Evolutionary conservation across 1,140 invertebrate species (phyloP).

Genomic region (Atta cephalotes): DNA sequence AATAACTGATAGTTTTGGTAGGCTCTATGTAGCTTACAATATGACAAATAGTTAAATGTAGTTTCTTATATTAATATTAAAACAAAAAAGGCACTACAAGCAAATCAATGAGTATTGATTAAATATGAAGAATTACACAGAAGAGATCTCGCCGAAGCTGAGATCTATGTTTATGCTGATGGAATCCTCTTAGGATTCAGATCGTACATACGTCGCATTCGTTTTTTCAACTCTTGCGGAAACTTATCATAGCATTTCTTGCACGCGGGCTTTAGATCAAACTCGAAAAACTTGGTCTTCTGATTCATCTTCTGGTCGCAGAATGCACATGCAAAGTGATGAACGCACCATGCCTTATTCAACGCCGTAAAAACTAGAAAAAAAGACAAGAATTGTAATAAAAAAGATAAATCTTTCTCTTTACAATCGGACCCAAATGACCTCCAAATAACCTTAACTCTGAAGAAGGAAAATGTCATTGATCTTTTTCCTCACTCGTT

Average conservation of each 20-base stretch:
- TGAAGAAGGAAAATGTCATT: no score
- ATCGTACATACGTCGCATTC: slow-evolving; percentile 93
- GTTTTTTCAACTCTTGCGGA: slow-evolving; percentile 96
- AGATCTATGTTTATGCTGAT: neutral
- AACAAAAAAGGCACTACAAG: slow-evolving; percentile 3
- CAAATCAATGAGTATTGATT: neutral
- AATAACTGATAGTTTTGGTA: neutral
- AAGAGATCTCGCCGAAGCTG: neutral
- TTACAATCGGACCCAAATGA: no score
- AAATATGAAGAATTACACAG: neutral
- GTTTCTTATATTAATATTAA: slow-evolving; percentile 15
- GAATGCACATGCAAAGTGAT: slow-evolving; percentile 99
- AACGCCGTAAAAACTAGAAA: slow-evolving; percentile 97
- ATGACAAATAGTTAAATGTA: slow-evolving; percentile 6
- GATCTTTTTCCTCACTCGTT: no score
- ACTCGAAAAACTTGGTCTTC: slow-evolving; percentile 99
- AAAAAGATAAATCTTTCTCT: neutral
- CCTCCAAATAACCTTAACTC: no score
- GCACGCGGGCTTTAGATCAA: slow-evolving; percentile 99
- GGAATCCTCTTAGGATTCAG: slow-evolving; percentile 87
- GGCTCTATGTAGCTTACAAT: neutral
- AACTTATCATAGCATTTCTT: slow-evolving; percentile 99
- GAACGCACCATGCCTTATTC: slow-evolving; percentile 99
- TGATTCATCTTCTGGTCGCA: slow-evolving; percentile 99
- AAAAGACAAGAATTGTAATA: slow-evolving; percentile 46